Percentiles rank a stretch among this genome's conserved stretches.
phyloP scores from a whole-genome alignment of 2,888 invertebrate genomes.

The Pandemis cinnamomeana region DNA sequence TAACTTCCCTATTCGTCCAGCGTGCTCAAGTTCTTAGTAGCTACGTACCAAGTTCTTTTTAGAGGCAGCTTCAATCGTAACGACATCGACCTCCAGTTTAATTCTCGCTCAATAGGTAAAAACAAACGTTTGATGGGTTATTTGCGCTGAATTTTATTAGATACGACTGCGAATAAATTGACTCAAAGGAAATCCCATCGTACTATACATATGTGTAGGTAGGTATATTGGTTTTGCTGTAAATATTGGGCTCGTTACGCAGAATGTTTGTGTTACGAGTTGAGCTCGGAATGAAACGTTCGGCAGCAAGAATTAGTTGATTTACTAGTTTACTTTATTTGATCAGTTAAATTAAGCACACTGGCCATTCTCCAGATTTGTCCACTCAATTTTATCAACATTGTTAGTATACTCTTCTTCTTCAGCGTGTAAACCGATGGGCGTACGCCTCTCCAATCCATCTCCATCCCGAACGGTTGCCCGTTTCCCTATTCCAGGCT shows the following conservation, averaged over 20 bases:
- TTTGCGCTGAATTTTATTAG: constrained; percentile 34
- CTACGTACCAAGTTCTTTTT: neutral
- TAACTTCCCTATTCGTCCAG: too few species aligned
- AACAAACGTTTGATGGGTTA: constrained; percentile 20
- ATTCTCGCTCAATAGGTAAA: constrained; percentile 32
- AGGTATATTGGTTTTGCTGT: constrained; percentile 31
- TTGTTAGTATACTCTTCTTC: too few species aligned
- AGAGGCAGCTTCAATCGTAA: neutral
- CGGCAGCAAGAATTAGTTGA: neutral
- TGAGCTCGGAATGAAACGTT: neutral
- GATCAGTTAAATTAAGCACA: too few species aligned
- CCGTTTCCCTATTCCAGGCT: too few species aligned
- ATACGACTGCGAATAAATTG: constrained; percentile 28
- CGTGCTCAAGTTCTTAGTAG: too few species aligned
- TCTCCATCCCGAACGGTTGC: too few species aligned
- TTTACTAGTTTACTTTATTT: neutral
- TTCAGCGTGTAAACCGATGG: too few species aligned
- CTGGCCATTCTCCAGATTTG: too few species aligned
- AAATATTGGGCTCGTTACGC: constrained; percentile 27
- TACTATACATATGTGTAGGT: neutral
- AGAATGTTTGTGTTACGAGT: constrained; percentile 25
- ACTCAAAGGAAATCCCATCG: constrained; percentile 25
- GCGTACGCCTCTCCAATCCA: too few species aligned
- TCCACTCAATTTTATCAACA: too few species aligned
- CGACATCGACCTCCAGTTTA: constrained; percentile 4